These are phyloP conservation scores for Dryomyza anilis DNA, from an alignment of 2,888 invertebrate genomes.

Conservation along the genomic window DNA sequence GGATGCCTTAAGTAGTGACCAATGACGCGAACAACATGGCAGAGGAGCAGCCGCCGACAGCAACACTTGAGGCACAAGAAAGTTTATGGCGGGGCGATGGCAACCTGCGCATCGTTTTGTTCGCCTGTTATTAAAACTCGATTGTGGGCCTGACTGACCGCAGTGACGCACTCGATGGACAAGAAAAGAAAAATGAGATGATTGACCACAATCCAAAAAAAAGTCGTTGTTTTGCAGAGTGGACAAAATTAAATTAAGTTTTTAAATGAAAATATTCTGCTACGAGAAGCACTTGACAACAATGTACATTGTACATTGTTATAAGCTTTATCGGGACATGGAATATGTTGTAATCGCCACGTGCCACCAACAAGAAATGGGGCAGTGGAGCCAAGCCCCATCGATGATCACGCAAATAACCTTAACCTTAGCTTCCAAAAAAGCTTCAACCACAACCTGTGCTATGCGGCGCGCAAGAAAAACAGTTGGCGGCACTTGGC, in stretches of 20 bases:
- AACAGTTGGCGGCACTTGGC: slow-evolving; percentile 24
- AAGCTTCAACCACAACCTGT: slow-evolving; percentile 58
- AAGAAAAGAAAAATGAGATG: neutral
- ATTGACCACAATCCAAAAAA: neutral
- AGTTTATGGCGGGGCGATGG: neutral
- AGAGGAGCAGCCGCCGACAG: neutral
- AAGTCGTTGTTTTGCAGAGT: neutral
- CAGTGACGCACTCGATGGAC: slow-evolving; percentile 37
- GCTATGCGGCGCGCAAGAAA: slow-evolving; percentile 53
- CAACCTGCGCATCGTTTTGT: slow-evolving; percentile 39
- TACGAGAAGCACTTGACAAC: no score
- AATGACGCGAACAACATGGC: neutral
- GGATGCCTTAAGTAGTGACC: no score
- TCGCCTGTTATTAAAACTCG: slow-evolving; percentile 58
- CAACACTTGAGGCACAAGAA: no score
- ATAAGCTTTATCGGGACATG: neutral
- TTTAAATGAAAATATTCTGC: no score
- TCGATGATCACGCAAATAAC: slow-evolving; percentile 42
- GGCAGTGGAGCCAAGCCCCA: neutral
- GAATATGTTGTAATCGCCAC: neutral
- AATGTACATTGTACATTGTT: no score
- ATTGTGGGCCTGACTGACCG: slow-evolving; percentile 62
- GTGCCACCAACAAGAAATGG: neutral
- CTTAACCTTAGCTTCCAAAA: slow-evolving; percentile 60
- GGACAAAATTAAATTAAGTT: neutral